A percentile compares a stretch with the other conserved stretches of the same genome.
Evolutionary conservation across 37 sponge, comb jelly and placozoan genomes (phyloP).

Genomic region (Axinella damicornis): DNA sequence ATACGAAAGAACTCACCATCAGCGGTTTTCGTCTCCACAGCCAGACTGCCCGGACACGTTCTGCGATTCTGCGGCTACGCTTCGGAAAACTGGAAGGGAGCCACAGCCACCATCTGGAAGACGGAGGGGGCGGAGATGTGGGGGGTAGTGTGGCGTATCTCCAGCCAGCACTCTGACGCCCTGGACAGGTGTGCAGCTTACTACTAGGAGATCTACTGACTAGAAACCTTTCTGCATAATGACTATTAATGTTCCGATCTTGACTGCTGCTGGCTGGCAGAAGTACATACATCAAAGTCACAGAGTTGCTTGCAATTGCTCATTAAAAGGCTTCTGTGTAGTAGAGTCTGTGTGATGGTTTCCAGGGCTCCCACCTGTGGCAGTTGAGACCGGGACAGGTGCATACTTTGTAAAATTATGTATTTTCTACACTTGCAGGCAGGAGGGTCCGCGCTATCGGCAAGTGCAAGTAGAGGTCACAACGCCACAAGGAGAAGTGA

Average conservation of each 20-base stretch:
- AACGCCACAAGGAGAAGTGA: background rate
- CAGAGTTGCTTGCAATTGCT: too few relatives aligned
- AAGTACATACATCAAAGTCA: too few relatives aligned
- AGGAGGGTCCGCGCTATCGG: background rate
- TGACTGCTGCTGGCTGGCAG: too few relatives aligned
- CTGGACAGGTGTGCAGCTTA: background rate
- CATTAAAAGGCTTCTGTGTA: too few relatives aligned
- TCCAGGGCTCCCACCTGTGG: too few relatives aligned
- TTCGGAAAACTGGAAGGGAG: background rate
- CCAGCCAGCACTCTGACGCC: background rate
- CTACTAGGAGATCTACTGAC: background rate
- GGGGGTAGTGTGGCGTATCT: background rate
- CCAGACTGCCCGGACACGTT: background rate
- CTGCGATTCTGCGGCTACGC: background rate
- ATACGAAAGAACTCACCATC: background rate
- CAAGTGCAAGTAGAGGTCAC: background rate
- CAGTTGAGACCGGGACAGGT: too few relatives aligned
- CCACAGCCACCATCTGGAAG: background rate
- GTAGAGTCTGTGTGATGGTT: too few relatives aligned
- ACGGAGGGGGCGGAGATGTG: background rate
- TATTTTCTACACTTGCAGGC: too few relatives aligned
- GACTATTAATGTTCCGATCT: too few relatives aligned
- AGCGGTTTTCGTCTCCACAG: background rate
- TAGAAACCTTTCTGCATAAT: too few relatives aligned
- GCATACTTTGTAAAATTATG: too few relatives aligned